Conservation (phyloP, 2,113 vertebrate species). For the Chloropsis hardwickii region DNA sequence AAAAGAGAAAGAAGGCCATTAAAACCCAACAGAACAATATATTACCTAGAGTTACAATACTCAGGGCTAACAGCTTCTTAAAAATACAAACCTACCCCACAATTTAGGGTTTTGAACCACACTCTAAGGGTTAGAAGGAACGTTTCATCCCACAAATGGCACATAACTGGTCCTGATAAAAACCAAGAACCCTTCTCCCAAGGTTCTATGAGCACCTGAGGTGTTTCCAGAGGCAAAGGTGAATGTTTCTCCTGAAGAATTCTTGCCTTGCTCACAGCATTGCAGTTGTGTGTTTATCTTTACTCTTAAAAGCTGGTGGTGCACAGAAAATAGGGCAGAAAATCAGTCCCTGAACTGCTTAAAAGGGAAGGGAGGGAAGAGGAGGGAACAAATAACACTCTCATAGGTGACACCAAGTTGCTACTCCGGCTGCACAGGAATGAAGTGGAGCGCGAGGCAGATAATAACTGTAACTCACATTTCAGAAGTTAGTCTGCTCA, state of each 20-base stretch:
- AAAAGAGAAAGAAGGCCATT: neutral
- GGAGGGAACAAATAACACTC: neutral
- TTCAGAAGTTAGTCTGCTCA: constrained; percentile 13
- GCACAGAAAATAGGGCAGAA: neutral
- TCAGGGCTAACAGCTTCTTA: neutral
- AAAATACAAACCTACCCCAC: neutral
- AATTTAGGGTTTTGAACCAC: neutral
- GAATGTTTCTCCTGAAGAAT: neutral
- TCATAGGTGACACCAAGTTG: neutral
- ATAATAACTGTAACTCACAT: constrained; percentile 7
- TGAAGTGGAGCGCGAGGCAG: neutral
- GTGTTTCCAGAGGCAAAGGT: neutral
- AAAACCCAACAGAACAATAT: neutral
- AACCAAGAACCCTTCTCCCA: neutral
- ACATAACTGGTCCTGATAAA: neutral
- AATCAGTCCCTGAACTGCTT: neutral
- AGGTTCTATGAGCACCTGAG: neutral
- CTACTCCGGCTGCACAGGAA: neutral
- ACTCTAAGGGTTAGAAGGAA: neutral
- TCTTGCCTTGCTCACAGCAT: neutral
- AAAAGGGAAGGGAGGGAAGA: neutral
- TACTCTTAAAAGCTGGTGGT: neutral
- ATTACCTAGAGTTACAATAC: neutral
- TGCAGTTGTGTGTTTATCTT: neutral
- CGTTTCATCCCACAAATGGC: neutral